A percentile compares a stretch with the other conserved stretches of the same genome.
Evolutionary conservation across 2,888 invertebrate genomes (phyloP).

Genomic region (Ophraella communa): DNA sequence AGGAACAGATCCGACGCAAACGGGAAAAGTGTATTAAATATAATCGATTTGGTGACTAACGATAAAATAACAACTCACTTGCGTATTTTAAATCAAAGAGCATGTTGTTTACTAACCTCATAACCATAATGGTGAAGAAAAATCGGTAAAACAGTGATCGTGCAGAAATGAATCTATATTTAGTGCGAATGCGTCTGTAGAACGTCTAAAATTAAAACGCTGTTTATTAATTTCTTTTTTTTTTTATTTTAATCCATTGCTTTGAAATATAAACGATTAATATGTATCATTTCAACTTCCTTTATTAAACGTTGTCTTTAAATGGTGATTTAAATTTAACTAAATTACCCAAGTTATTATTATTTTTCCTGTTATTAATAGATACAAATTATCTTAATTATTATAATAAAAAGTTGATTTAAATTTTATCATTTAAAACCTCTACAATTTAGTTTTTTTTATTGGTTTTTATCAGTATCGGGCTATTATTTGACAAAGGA

Average conservation of each 20-base stretch:
- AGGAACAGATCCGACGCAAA: not conserved
- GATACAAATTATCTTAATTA: too few species aligned
- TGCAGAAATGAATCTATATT: slow-evolving; percentile 2
- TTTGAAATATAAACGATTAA: too few species aligned
- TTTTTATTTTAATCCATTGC: not conserved
- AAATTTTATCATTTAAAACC: too few species aligned
- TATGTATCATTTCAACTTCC: not conserved
- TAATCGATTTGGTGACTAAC: not conserved
- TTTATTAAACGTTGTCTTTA: too few species aligned
- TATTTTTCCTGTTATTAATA: too few species aligned
- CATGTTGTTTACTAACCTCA: slow-evolving; percentile 4
- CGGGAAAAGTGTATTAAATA: not conserved
- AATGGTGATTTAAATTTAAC: too few species aligned
- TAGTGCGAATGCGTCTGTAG: not conserved
- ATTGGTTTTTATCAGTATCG: too few species aligned
- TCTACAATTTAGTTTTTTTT: too few species aligned
- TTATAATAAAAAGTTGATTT: too few species aligned
- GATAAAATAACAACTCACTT: not conserved
- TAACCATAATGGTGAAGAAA: not conserved
- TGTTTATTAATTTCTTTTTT: not conserved
- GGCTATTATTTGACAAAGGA: too few species aligned
- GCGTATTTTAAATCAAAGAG: not conserved
- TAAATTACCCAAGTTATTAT: too few species aligned
- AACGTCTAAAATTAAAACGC: not conserved
- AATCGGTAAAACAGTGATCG: not conserved